Evolutionary conservation across 2,888 invertebrate species (phyloP), one percentile per base, ranked within the genome.

Genomic region (Rhagophthalmus giganteus): DNA sequence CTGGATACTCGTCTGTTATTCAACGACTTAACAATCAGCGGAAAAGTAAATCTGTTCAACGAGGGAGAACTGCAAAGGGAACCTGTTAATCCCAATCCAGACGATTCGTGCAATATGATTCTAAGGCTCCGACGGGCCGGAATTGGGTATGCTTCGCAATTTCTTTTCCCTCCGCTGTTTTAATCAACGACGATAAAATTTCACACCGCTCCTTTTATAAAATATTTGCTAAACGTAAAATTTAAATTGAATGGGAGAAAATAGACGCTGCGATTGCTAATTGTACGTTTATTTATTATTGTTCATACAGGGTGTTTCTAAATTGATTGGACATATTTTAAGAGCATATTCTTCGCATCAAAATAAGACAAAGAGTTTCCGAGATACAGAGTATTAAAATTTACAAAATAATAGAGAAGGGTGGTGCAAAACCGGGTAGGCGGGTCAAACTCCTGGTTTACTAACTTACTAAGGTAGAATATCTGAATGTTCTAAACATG

Each of bases 21-120:
- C 74, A 86, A 87, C 61, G 90, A 90, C 66, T 74, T 91, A 27
- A 87, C 88, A 1, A 87, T 90, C 37, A 87, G 88, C 53, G 90
- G 90, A 0, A 81, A 82, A 61, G 85, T 90, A 0, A 85, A 87
- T 54, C 71, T 89, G 25, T 75, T 73, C 58, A 68, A 69, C 50
- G 75, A 72, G 15, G 71, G 65, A 2, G 70, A 72, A 40, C 74
- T 78, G 51, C 76, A 76, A 7, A 76, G 79, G 37, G 72, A 76
- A 51, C 72, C 72, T 6, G 41, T 67, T 24, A 59, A 65, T 39
- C 65, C 67, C 3, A 64, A 50, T 69, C 78, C 70, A 34, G 70
- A 61, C 66, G 79, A 60, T 60, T 73, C 84, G 7, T 90, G 90
- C 63, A 86, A 85, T 61, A 90, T 90, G 90, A 90, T 88, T 49